These are phyloP conservation scores for Popillia japonica DNA, from an alignment of 1,140 invertebrate species.

Conservation along the genomic window DNA sequence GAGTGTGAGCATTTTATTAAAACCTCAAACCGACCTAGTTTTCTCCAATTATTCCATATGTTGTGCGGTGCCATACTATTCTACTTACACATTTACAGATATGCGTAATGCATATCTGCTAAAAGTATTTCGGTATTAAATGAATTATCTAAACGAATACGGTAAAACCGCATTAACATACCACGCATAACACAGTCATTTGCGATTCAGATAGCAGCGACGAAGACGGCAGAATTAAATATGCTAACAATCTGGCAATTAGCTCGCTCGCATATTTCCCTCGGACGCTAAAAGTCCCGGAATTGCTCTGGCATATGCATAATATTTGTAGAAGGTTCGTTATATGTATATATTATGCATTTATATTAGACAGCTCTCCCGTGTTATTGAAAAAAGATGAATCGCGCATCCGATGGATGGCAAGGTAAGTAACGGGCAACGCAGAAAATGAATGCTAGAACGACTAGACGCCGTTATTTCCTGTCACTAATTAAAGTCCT, in stretches of 20 bases:
- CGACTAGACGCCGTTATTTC: slow-evolving; percentile 20
- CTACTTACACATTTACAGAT: no score
- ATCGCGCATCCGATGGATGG: slow-evolving; percentile 15
- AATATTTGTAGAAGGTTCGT: neutral
- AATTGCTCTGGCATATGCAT: neutral
- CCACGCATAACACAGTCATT: neutral
- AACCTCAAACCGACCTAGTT: no score
- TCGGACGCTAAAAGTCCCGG: neutral
- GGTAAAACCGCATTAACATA: neutral
- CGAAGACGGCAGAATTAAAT: no score
- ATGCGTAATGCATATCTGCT: no score
- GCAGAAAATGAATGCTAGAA: slow-evolving; percentile 24
- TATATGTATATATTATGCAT: neutral
- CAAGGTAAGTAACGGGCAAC: neutral
- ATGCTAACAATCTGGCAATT: neutral
- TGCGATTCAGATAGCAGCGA: neutral
- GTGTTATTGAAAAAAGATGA: neutral
- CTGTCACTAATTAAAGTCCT: slow-evolving; percentile 9
- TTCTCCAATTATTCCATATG: no score
- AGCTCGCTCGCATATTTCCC: neutral
- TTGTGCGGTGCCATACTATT: no score
- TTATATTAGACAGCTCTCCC: neutral
- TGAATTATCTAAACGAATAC: neutral
- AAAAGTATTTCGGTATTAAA: no score
- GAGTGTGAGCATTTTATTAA: no score